Percentiles rank a stretch among this genome's conserved stretches.
These are phyloP conservation scores for Malurus alboscapulatus DNA, from an alignment of 2,113 vertebrate species.

Conservation along the genomic window DNA sequence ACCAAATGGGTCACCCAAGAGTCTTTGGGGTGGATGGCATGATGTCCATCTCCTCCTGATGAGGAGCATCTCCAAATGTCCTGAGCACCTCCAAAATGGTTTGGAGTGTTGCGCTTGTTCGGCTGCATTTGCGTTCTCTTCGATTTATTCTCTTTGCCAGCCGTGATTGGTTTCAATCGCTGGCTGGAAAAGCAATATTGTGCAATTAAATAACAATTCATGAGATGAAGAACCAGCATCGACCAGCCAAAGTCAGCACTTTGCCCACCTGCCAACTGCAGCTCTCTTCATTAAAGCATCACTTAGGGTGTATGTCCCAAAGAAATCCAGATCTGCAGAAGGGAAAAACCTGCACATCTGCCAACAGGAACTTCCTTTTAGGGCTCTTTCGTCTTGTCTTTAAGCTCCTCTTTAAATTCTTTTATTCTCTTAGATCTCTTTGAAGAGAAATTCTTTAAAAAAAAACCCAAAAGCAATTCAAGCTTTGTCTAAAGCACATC, in stretches of 20 bases:
- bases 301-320: not conserved
- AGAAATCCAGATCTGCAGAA: not conserved
- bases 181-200: not conserved
- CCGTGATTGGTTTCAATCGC: not conserved
- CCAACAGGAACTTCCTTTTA: not conserved
- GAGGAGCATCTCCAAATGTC: not conserved
- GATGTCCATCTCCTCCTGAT: not conserved
- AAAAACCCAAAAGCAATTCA: not conserved
- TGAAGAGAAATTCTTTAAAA: not conserved
- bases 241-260: not conserved
- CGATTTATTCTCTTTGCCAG: not conserved
- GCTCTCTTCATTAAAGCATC: not conserved
- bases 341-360: not conserved
- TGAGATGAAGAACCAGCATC: not conserved
- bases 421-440: not conserved
- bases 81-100: not conserved
- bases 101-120: not conserved
- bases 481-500: not conserved
- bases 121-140: not conserved
- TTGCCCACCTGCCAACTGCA: not conserved
- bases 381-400: not conserved
- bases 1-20: not conserved
- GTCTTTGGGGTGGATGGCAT: not conserved
- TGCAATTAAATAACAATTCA: conserved; percentile 11
- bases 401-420: not conserved